Percentiles rank a stretch among this genome's conserved stretches.
These are phyloP conservation scores for Leptarthrus brevirostris DNA, from an alignment of 2,888 invertebrate genomes.

Conservation along the genomic window DNA sequence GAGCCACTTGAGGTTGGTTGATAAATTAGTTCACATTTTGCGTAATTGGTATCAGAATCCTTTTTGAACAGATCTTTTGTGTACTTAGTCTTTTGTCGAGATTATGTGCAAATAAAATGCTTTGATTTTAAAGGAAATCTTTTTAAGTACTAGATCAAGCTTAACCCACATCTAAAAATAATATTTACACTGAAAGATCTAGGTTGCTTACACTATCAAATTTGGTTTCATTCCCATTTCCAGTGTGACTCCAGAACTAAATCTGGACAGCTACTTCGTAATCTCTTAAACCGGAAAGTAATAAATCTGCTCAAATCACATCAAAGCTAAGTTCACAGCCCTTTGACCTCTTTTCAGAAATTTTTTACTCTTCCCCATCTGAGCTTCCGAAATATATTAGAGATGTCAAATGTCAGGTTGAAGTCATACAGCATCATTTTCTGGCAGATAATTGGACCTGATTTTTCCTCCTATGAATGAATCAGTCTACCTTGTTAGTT, in stretches of 20 bases:
- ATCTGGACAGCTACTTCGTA: too few relatives aligned
- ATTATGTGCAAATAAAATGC: not conserved
- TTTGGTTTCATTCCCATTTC: too few relatives aligned
- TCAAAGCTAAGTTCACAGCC: not conserved
- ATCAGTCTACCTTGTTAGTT: slow-evolving; percentile 31
- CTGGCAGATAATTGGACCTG: slow-evolving; percentile 52
- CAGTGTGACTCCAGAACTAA: too few relatives aligned
- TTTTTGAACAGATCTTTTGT: not conserved
- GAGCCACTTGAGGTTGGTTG: slow-evolving; percentile 31
- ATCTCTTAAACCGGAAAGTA: not conserved
- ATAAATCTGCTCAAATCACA: not conserved
- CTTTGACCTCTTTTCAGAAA: not conserved
- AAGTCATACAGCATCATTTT: slow-evolving; percentile 50
- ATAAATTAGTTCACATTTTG: slow-evolving; percentile 26
- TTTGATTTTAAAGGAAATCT: too few relatives aligned
- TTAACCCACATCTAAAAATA: too few relatives aligned
- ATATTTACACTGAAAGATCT: too few relatives aligned
- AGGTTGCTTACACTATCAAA: too few relatives aligned
- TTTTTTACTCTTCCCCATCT: too few relatives aligned
- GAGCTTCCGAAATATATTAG: not conserved
- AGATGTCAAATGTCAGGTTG: slow-evolving; percentile 53
- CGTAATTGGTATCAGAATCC: slow-evolving; percentile 29
- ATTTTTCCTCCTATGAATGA: slow-evolving; percentile 46
- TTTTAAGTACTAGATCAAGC: too few relatives aligned
- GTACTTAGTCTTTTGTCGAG: too few relatives aligned